Conservation (phyloP, 37 sponge, comb jelly and placozoan genomes). For the Beroe ovata region DNA sequence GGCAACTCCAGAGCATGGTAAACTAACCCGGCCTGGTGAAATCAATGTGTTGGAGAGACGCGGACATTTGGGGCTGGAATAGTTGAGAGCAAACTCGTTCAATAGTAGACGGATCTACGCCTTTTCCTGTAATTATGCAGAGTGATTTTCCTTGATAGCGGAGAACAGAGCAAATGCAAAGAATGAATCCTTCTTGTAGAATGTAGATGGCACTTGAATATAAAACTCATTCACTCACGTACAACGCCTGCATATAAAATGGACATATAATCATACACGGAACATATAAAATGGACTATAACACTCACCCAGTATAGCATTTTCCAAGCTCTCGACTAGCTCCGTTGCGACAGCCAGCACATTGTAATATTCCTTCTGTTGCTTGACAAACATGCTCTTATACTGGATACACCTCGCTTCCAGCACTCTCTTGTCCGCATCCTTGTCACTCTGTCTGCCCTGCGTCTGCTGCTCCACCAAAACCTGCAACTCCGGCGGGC, state of each 20-base stretch:
- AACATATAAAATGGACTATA: too few relatives aligned
- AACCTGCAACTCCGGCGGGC: background rate
- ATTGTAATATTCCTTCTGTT: conserved; percentile 55
- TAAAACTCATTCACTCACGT: too few relatives aligned
- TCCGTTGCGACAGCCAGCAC: conserved; percentile 57
- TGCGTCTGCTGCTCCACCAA: background rate
- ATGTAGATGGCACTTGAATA: too few relatives aligned
- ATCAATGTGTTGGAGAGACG: conserved; percentile 38
- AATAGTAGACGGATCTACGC: conserved; percentile 50
- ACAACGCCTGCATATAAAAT: too few relatives aligned
- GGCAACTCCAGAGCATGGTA: too few relatives aligned
- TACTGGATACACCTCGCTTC: conserved; percentile 63
- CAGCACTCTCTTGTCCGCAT: conserved; percentile 17
- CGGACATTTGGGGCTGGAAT: conserved; percentile 32
- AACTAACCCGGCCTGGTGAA: conserved; percentile 49
- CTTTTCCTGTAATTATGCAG: conserved; percentile 30
- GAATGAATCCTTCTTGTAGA: too few relatives aligned
- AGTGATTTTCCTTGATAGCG: too few relatives aligned
- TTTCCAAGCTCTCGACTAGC: conserved; percentile 52
- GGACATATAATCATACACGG: too few relatives aligned
- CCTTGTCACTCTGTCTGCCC: background rate
- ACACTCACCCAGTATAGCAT: conserved; percentile 49
- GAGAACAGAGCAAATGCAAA: too few relatives aligned
- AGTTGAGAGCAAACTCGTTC: conserved; percentile 36
- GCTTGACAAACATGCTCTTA: conserved; percentile 24